Base-by-base conservation (phyloP, 2,113 vertebrate species). In the Psittacara wagleri region DNA sequence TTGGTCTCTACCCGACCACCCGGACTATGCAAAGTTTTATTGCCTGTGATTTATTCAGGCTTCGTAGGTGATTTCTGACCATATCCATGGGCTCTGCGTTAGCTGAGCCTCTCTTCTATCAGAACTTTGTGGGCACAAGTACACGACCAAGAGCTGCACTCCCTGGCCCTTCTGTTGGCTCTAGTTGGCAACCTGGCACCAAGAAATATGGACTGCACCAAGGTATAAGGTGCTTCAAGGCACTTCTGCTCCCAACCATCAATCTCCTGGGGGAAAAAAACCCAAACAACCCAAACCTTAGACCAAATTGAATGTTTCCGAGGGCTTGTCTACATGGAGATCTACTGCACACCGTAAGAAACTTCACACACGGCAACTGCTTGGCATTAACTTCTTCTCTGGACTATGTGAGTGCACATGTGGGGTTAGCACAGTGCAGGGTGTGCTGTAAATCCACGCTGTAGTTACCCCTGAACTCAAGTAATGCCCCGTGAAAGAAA, bases 1-100 rank as follows among this genome's bases (percentile, higher is more conserved):
- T 6, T 33, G 64, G 73, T 72, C 77, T 86, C 43, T 31, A 1
- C 8, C 63, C 2, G 12, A 20, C 90, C 79, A 23, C 73, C 73
- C 83, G 66, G 88, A 96, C 95, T 94, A 94, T 89, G 96, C 94
- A 96, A 97, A 93, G 82, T 76, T 84, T 76, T 92, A 22, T 20
- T 8, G 59, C 94, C 90, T 90, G 61, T 55, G 5, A 75, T 94
- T 78, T 41, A 79, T 46, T 35, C 94, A 87, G 93, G 96, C 93
- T 92, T 20, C 72, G 90, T 75, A 93, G 93, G 55, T 82, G 90
- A 90, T 89, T 89, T 75, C 91, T 70, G 93, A 90, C 92, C 86
- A 66, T 16, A 57, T 78, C 90, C 91, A 17, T 15, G 51, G 87
- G 93, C 94, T 96, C 94, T n/a, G 3, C 51, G 1, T n/a, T 61